These are phyloP conservation scores for Loriculus beryllinus DNA, from an alignment of 2,797 vertebrate genomes.

Conservation along the genomic window DNA sequence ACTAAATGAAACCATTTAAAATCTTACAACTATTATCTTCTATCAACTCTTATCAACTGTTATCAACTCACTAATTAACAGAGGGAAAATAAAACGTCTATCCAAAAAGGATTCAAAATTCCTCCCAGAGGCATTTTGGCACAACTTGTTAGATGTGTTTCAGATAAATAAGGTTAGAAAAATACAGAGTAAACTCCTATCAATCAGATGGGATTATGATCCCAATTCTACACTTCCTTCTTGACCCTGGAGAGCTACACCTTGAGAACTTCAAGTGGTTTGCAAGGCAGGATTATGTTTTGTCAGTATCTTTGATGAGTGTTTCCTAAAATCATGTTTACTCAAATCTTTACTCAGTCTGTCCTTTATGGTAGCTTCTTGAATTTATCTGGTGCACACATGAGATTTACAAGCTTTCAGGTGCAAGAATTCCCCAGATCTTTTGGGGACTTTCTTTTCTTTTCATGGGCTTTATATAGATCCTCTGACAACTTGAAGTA, in stretches of 20 bases:
- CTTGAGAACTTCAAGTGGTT: not conserved
- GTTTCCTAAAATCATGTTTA: not conserved
- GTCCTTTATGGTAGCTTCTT: not conserved
- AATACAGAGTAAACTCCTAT: not conserved
- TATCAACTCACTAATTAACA: not conserved
- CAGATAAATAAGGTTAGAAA: not conserved
- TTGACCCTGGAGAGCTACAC: not conserved
- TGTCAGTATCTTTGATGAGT: not conserved
- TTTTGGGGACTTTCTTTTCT: not conserved
- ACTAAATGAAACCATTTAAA: not conserved
- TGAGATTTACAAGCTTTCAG: not conserved
- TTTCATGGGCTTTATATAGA: not conserved
- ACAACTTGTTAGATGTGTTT: not conserved
- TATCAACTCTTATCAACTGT: not conserved
- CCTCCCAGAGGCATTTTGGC: not conserved
- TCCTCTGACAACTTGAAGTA: not conserved
- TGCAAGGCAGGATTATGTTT: not conserved
- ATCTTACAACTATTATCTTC: not conserved
- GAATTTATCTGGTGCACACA: not conserved
- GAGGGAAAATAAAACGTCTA: not conserved
- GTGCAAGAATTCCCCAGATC: not conserved
- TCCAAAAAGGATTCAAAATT: not conserved
- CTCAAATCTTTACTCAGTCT: not conserved
- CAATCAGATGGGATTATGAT: not conserved
- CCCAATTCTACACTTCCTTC: not conserved